phyloP scores from a whole-genome alignment of 92 coral and sea anemone species.

The Palythoa grandis region DNA sequence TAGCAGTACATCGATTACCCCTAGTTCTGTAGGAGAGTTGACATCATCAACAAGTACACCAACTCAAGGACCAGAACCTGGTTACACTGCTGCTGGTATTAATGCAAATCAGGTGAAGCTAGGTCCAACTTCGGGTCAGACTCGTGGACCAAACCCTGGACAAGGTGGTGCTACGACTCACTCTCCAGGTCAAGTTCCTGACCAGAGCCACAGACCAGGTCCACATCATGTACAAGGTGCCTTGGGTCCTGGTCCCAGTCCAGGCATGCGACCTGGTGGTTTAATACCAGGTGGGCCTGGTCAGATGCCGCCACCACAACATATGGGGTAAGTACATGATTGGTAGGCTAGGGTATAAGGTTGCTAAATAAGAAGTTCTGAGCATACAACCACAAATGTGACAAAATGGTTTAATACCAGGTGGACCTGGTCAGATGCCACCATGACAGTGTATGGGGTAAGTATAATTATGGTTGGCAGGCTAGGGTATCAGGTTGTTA shows the following conservation, averaged over 20 bases:
- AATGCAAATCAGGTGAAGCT: background rate
- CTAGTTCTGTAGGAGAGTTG: background rate
- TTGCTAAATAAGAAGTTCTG: too few relatives aligned
- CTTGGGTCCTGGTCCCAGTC: slow-evolving; percentile 4
- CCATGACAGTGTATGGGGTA: slow-evolving; percentile 20
- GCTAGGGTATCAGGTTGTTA: background rate
- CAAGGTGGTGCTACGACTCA: background rate
- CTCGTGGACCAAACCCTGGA: background rate
- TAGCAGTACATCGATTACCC: background rate
- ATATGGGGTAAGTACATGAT: slow-evolving; percentile 5
- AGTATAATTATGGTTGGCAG: background rate
- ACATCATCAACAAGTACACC: background rate
- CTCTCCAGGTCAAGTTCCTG: background rate
- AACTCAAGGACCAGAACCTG: slow-evolving; percentile 6
- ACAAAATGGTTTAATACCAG: slow-evolving; percentile 17
- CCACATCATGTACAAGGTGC: slow-evolving; percentile 16
- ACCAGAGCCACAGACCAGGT: slow-evolving; percentile 1
- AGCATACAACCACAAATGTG: too few relatives aligned
- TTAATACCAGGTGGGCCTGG: slow-evolving; percentile 29
- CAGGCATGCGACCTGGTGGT: slow-evolving; percentile 1
- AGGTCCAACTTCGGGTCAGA: slow-evolving; percentile 4
- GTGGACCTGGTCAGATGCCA: slow-evolving; percentile 27
- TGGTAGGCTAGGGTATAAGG: background rate
- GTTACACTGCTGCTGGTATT: background rate
- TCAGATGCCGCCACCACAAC: slow-evolving; percentile 15